These are phyloP conservation scores for Rhea americana DNA, from an alignment of 2,113 vertebrate species.

Conservation along the genomic window DNA sequence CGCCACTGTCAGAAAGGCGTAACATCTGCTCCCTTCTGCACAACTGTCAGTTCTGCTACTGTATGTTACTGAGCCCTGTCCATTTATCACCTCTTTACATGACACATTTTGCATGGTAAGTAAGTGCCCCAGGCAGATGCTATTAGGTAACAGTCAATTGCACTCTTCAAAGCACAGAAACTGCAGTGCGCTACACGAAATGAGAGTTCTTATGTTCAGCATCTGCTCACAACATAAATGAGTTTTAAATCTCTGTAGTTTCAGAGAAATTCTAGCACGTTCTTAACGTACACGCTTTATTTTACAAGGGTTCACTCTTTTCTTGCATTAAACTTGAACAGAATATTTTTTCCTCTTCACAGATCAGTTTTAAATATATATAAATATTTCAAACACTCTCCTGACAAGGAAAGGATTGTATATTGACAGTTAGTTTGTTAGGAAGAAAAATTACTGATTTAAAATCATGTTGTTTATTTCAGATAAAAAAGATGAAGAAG, in stretches of 20 bases:
- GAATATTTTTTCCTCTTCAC: not conserved
- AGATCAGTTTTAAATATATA: not conserved
- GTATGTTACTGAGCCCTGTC: not conserved
- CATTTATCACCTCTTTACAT: not conserved
- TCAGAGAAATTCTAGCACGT: not conserved
- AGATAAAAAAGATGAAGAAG: conserved; percentile 69
- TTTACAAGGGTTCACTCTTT: not conserved
- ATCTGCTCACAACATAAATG: not conserved
- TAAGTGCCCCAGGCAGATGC: not conserved
- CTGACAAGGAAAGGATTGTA: not conserved
- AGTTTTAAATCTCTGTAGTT: not conserved
- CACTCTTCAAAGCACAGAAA: not conserved
- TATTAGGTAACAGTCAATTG: not conserved
- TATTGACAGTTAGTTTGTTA: not conserved
- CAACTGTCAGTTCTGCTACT: not conserved
- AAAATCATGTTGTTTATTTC: conserved; percentile 50
- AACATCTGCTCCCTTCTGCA: not conserved
- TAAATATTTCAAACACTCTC: not conserved
- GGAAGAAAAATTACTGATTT: conserved; percentile 4
- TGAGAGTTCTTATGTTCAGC: not conserved
- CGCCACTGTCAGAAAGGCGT: not conserved
- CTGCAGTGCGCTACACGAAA: not conserved
- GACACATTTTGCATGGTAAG: fast-evolving
- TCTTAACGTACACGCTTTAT: not conserved
- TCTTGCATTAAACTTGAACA: not conserved